Percentiles rank a stretch among this genome's conserved stretches.
Evolutionary conservation across 2,113 vertebrate species (phyloP).

Genomic region (Proteles cristata): DNA sequence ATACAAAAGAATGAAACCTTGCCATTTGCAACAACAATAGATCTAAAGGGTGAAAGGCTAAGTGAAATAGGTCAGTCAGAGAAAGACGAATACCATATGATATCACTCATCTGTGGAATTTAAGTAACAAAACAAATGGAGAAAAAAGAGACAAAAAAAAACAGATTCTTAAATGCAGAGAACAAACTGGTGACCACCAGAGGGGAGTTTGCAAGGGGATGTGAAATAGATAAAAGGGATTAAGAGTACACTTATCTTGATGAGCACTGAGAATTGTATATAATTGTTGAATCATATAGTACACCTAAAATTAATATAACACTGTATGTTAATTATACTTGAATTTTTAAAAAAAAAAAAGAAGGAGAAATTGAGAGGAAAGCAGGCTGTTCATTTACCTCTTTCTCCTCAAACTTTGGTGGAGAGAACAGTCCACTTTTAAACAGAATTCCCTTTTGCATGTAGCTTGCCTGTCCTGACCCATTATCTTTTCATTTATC

Average conservation of each 20-base stretch:
- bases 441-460: not conserved
- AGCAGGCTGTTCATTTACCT: not conserved
- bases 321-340: not conserved
- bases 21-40: not conserved
- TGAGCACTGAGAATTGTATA: not conserved
- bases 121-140: not conserved
- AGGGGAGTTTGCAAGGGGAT: not conserved
- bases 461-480: not conserved
- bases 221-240: not conserved
- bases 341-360: not conserved
- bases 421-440: not conserved
- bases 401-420: not conserved
- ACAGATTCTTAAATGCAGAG: not conserved
- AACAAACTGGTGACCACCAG: not conserved
- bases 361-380: not conserved
- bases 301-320: not conserved
- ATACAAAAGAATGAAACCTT: not conserved
- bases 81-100: not conserved
- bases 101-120: not conserved
- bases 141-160: not conserved
- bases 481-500: conserved; percentile 12
- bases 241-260: not conserved
- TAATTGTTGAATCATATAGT: not conserved
- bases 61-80: not conserved
- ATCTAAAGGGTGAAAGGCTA: not conserved